phyloP scores from a whole-genome alignment of 1,140 invertebrate species.

The Saccostrea cuccullata region DNA sequence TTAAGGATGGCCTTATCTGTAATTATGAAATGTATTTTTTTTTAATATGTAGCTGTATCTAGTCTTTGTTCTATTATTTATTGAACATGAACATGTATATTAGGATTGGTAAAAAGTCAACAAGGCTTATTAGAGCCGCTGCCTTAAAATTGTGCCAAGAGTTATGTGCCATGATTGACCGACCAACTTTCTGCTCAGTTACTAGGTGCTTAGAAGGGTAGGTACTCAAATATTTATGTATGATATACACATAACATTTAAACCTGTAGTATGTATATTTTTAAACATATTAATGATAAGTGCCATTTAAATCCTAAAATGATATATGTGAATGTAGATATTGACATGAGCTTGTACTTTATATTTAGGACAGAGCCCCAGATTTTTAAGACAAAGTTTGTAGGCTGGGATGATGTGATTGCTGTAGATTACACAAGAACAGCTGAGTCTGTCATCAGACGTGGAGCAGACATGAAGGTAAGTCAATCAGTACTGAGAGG shows the following conservation, averaged over 20 bases:
- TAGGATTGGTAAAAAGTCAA: slow-evolving; percentile 99
- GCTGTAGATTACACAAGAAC: slow-evolving; percentile 99
- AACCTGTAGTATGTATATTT: no score
- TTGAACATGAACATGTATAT: slow-evolving; percentile 14
- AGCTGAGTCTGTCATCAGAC: slow-evolving; percentile 96
- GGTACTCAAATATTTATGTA: slow-evolving; percentile 36
- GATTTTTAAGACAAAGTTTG: slow-evolving; percentile 98
- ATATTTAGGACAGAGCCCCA: slow-evolving; percentile 82
- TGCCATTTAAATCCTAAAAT: no score
- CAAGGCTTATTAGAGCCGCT: slow-evolving; percentile 95
- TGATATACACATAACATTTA: neutral
- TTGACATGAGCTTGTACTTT: neutral
- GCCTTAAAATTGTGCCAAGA: slow-evolving; percentile 97
- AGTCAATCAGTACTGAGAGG: neutral
- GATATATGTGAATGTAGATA: neutral
- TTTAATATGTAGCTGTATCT: no score
- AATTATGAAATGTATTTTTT: no score
- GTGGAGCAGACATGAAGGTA: slow-evolving; percentile 94
- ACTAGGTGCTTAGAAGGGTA: slow-evolving; percentile 86
- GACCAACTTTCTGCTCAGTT: slow-evolving; percentile 92
- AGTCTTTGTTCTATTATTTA: neutral
- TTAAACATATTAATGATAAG: no score
- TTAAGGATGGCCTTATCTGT: no score
- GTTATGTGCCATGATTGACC: slow-evolving; percentile 92
- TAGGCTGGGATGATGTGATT: slow-evolving; percentile 99